Evolutionary conservation across 2,113 vertebrate species (phyloP).

Genomic region (Ornithorhynchus anatinus): DNA sequence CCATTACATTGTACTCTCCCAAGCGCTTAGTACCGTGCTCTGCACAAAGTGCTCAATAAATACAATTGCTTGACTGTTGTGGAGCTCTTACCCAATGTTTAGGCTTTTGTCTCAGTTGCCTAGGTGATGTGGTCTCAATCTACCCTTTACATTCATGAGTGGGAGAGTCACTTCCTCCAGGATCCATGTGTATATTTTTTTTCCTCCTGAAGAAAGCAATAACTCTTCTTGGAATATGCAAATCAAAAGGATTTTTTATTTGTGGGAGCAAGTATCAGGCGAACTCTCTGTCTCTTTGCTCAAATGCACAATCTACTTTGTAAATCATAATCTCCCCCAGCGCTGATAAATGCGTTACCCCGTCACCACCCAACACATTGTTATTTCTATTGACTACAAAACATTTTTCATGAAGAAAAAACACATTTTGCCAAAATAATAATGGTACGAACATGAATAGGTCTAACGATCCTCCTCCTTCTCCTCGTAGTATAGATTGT

Average conservation of each 20-base stretch:
- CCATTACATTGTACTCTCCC: too few species aligned
- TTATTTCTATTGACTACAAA: background rate
- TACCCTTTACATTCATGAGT: too few species aligned
- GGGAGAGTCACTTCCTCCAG: too few species aligned
- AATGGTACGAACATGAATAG: background rate
- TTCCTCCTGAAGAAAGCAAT: too few species aligned
- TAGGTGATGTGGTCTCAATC: too few species aligned
- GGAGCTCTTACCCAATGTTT: too few species aligned
- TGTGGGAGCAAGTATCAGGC: background rate
- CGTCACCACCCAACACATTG: background rate
- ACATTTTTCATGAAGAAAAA: background rate
- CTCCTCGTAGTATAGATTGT: rapidly evolving
- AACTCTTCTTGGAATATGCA: background rate
- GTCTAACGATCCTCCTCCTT: background rate
- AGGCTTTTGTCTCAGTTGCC: too few species aligned
- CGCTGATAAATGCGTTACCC: background rate
- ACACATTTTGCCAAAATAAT: background rate
- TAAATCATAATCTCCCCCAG: background rate
- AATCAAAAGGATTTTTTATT: background rate
- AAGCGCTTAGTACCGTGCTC: too few species aligned
- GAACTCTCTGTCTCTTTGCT: background rate
- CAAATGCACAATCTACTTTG: background rate
- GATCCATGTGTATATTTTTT: too few species aligned
- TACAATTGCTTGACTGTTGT: too few species aligned
- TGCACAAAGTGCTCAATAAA: too few species aligned